Evolutionary conservation across 2,888 invertebrate genomes (phyloP), one percentile per base, ranked within the genome.

Genomic region (Polydrusus cervinus): DNA sequence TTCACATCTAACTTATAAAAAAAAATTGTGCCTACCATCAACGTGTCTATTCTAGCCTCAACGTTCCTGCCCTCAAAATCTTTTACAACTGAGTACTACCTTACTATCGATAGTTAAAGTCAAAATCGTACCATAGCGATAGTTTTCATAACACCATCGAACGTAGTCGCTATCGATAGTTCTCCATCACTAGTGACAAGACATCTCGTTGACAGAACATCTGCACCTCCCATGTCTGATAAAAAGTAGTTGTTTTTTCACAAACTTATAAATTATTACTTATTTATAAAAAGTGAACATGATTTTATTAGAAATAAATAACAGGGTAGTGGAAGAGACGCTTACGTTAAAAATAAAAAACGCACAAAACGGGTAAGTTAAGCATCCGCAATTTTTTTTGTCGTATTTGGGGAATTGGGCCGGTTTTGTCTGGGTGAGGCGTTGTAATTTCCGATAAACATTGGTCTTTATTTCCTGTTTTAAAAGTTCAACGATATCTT

Each of bases 251-350:
- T 77, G 47, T 71, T 72, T 77, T n/a, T 71, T 62, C 16, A 66
- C 66, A 75, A 73, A 76, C 77, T 80, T 79, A 73, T 78, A 80
- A 78, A 78, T 67, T 77, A 76, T 73, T 77, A 80, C 76, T 78
- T 78, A 78, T 80, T 79, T 78, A 76, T 76, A 75, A 76, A 69
- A 69, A 78, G 57, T 78, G 64, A 89, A 84, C 85, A 97, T 97
- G 97, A 97, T 97, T 92, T 92, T 97, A 88, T 92, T 99, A 88
- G 99, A 99, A 93, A 97, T 98, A 90, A 97, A 98, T 90, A 99
- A 99, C 91, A 94, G 98, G 89, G 97, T 99, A 89, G 94, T 99
- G 85, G 97, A 98, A 90, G 99, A 99, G 89, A 97, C 98, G 77
- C 90, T 99, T 87, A 92, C 94, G 86, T 92, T 96, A 84, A 98